These are phyloP conservation scores for Brassicogethes aeneus DNA, from an alignment of 2,888 invertebrate species.

Conservation along the genomic window DNA sequence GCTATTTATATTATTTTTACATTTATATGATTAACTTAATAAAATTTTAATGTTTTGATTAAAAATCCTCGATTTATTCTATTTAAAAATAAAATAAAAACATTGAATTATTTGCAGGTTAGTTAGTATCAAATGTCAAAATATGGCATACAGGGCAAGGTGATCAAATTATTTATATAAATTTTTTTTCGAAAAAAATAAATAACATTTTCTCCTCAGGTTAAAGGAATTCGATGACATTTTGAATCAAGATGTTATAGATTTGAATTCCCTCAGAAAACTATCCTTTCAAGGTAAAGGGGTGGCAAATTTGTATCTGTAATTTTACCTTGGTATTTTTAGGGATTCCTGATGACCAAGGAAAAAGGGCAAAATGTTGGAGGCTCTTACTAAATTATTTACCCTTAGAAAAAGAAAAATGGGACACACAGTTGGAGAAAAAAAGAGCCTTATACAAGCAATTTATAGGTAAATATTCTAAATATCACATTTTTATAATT, in stretches of 20 bases:
- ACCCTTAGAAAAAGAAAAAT: conserved; percentile 56
- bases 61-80: too few relatives aligned
- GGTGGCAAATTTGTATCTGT: conserved; percentile 7
- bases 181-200: conserved; percentile 8
- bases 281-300: conserved; percentile 72
- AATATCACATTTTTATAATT: not conserved
- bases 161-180: conserved; percentile 16
- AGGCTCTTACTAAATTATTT: conserved; percentile 80
- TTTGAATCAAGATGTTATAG: conserved; percentile 60
- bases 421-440: conserved; percentile 59
- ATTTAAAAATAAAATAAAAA: too few relatives aligned
- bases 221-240: conserved; percentile 73
- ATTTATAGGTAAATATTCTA: conserved; percentile 59
- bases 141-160: conserved; percentile 38
- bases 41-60: too few relatives aligned
- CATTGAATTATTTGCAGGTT: too few relatives aligned
- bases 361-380: conserved; percentile 79
- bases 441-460: conserved; percentile 75
- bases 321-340: conserved; percentile 15
- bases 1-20: too few relatives aligned
- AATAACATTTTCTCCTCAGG: conserved; percentile 43
- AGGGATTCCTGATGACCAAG: conserved; percentile 86
- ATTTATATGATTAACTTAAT: too few relatives aligned
- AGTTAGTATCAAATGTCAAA: conserved; percentile 11
- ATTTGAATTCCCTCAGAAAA: conserved; percentile 56